phyloP scores from a whole-genome alignment of 1,140 invertebrate genomes.

The Euborellia annulipes region DNA sequence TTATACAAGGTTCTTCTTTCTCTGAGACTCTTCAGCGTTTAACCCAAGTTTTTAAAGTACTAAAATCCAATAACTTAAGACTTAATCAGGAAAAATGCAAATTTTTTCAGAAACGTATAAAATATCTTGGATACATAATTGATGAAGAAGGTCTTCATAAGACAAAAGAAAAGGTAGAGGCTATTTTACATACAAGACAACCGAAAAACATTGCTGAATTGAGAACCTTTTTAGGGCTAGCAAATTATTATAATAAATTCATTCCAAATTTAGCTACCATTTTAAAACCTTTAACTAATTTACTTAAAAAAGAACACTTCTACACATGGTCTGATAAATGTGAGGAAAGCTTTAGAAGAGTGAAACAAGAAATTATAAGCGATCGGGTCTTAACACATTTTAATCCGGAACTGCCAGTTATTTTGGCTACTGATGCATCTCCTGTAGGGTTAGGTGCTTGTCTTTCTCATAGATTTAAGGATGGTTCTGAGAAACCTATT shows the following conservation, averaged over 20 bases:
- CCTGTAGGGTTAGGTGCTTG: conserved; percentile 29
- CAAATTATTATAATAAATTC: conserved; percentile 22
- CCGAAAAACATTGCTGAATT: conserved; percentile 19
- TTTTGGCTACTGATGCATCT: conserved; percentile 28
- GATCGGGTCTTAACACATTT: conserved; percentile 22
- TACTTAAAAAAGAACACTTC: conserved; percentile 20
- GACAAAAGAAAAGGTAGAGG: conserved; percentile 24
- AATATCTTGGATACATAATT: conserved; percentile 23
- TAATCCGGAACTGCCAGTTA: conserved; percentile 29
- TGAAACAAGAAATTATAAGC: not conserved
- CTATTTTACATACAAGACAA: conserved; percentile 18
- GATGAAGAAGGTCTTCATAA: conserved; percentile 20
- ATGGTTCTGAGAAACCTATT: conserved; percentile 28
- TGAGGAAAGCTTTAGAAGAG: not conserved
- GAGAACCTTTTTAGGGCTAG: conserved; percentile 16
- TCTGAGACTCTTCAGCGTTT: too few species aligned
- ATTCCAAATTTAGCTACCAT: conserved; percentile 16
- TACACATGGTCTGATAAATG: conserved; percentile 13
- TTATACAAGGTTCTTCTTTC: too few species aligned
- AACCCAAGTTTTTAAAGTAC: too few species aligned
- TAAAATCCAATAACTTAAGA: too few species aligned
- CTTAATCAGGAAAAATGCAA: conserved; percentile 16
- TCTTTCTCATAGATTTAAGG: conserved; percentile 22
- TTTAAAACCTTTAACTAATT: conserved; percentile 18
- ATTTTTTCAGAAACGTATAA: conserved; percentile 15